phyloP scores from a whole-genome alignment of 1,140 invertebrate genomes.

The Octopus bimaculoides region DNA sequence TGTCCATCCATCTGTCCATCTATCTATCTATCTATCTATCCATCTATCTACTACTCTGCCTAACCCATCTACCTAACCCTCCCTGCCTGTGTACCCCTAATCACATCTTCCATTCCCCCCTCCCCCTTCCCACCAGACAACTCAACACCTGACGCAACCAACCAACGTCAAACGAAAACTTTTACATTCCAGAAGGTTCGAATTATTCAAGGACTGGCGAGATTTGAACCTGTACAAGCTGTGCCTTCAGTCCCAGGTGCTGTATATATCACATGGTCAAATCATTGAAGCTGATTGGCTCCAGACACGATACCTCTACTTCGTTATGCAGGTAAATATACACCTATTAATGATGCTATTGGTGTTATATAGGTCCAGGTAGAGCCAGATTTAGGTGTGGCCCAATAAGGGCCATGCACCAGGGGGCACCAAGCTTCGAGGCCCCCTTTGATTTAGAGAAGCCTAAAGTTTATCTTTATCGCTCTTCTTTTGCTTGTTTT shows the following conservation, averaged over 20 bases:
- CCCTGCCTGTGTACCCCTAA: background rate
- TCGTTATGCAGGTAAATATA: conserved; percentile 31
- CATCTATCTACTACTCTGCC: background rate
- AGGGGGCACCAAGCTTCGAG: too few species aligned
- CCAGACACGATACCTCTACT: conserved; percentile 27
- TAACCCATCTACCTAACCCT: background rate
- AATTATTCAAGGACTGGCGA: conserved; percentile 75
- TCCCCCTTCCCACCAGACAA: too few species aligned
- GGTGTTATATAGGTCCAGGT: too few species aligned
- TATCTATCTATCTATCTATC: background rate
- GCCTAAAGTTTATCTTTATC: too few species aligned
- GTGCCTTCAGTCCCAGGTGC: conserved; percentile 33
- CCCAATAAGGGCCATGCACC: too few species aligned
- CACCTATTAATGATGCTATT: too few species aligned
- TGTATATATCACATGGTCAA: conserved; percentile 30
- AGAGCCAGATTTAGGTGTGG: too few species aligned
- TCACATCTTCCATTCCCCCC: too few species aligned
- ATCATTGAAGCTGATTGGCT: conserved; percentile 31
- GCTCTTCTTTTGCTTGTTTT: too few species aligned
- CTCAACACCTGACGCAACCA: too few species aligned
- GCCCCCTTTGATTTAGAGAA: too few species aligned
- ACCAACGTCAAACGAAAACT: background rate
- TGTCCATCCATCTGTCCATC: background rate
- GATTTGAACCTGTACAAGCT: conserved; percentile 66
- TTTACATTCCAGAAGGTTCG: conserved; percentile 21